Percentiles rank a stretch among this genome's conserved stretches.
Conservation (phyloP, 2,113 vertebrate genomes). For the Pseudonaja textilis region DNA sequence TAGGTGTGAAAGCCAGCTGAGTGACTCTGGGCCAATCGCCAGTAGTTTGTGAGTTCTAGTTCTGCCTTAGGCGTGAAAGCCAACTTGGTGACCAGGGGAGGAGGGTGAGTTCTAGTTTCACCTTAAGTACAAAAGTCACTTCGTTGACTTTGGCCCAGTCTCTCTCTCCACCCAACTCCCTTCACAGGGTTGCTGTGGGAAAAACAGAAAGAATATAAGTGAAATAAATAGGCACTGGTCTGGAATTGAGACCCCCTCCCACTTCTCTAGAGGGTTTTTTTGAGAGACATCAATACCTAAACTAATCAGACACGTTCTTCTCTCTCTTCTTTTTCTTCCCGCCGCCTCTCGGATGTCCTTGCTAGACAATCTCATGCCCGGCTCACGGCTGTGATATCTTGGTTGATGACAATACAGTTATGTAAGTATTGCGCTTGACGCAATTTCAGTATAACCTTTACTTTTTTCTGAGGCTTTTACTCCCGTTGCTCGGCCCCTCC, state of each 20-base stretch:
- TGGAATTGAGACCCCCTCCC: neutral
- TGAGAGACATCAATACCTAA: neutral
- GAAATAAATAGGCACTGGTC: neutral
- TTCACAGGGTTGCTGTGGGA: neutral
- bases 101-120: neutral
- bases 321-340: slow-evolving; percentile 3
- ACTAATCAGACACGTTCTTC: neutral
- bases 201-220: neutral
- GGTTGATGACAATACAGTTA: slow-evolving; percentile 99
- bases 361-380: slow-evolving; percentile 97
- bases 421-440: slow-evolving; percentile 81
- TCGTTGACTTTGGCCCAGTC: neutral
- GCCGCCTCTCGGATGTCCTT: neutral
- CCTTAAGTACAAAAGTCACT: no score
- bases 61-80: no score
- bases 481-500: neutral
- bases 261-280: neutral
- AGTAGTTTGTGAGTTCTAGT: no score
- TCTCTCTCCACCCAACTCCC: neutral
- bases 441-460: slow-evolving; percentile 40
- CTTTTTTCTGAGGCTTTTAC: slow-evolving; percentile 12
- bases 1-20: no score
- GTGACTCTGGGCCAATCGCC: no score
- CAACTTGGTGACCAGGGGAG: neutral
- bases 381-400: slow-evolving; percentile 99